A percentile compares a stretch with the other conserved stretches of the same genome.
These are phyloP conservation scores for Cremastinae sp. DNA, from an alignment of 2,888 invertebrate species.

Conservation along the genomic window DNA sequence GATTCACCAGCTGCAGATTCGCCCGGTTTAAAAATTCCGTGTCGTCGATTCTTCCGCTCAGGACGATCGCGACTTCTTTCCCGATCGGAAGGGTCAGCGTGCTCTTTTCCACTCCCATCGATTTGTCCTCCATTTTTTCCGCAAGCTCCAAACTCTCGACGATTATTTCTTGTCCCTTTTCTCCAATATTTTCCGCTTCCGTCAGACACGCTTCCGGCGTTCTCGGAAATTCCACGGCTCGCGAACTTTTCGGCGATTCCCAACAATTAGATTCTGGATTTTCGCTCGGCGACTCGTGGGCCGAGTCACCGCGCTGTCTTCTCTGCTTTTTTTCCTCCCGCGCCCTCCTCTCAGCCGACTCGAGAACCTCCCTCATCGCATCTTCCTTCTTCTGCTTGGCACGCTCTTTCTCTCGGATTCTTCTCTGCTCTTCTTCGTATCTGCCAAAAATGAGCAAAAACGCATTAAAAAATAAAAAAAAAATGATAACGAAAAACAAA, in stretches of 20 bases:
- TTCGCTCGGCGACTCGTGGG: conserved; percentile 36
- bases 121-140: conserved; percentile 14
- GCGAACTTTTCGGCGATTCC: conserved; percentile 33
- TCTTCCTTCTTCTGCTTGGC: conserved; percentile 88
- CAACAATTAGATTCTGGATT: conserved; percentile 46
- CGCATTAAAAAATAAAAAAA: background rate
- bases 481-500: background rate
- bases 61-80: conserved; percentile 76
- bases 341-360: conserved; percentile 87
- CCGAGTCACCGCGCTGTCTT: conserved; percentile 66
- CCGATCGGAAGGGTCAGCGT: conserved; percentile 73
- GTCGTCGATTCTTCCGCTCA: conserved; percentile 76
- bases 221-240: conserved; percentile 10
- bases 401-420: conserved; percentile 86
- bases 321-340: conserved; percentile 83
- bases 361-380: conserved; percentile 88
- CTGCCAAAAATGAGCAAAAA: conserved; percentile 58
- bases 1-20: conserved; percentile 73
- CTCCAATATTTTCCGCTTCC: background rate
- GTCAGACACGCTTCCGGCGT: background rate
- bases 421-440: conserved; percentile 87
- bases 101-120: conserved; percentile 23
- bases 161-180: background rate
- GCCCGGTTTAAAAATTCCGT: conserved; percentile 71
- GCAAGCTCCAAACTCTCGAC: background rate